These are phyloP conservation scores for Laticauda colubrina DNA, from an alignment of 2,113 vertebrate species.

Conservation along the genomic window DNA sequence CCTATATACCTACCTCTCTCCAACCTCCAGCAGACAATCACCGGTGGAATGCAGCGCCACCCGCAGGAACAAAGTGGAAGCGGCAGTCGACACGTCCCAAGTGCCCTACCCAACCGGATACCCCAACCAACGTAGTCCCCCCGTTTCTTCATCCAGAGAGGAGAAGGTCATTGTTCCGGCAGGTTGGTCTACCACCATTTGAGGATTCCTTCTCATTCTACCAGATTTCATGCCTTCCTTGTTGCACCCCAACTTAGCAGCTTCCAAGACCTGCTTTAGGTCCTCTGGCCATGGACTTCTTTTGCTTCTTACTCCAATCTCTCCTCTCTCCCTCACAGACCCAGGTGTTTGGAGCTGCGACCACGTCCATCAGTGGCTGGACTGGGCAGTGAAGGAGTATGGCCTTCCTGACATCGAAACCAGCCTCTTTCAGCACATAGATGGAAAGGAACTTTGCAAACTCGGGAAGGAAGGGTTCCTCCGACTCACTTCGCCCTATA, in stretches of 20 bases:
- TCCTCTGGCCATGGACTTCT: not conserved
- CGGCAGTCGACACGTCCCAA: constrained; percentile 68
- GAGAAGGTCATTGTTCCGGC: constrained; percentile 85
- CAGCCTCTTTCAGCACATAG: constrained; percentile 73
- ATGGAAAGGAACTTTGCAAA: constrained; percentile 81
- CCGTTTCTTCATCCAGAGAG: constrained; percentile 60
- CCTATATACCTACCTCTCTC: not conserved
- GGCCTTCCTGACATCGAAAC: constrained; percentile 77
- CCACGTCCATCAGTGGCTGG: constrained; percentile 82
- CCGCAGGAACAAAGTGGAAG: constrained; percentile 72
- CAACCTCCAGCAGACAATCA: constrained; percentile 66
- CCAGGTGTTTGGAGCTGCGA: constrained; percentile 81
- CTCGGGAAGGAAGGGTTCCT: constrained; percentile 82
- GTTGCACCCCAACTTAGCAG: not conserved
- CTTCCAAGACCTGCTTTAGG: not conserved
- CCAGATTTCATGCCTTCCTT: too few relatives aligned
- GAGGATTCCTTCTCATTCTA: not conserved
- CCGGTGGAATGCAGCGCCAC: constrained; percentile 75
- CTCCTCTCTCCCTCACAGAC: constrained; percentile 56
- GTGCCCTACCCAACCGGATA: constrained; percentile 71
- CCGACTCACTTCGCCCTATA: constrained; percentile 77
- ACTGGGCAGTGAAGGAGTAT: constrained; percentile 86
- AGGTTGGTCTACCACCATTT: constrained; percentile 60
- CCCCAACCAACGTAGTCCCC: constrained; percentile 69
- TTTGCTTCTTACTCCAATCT: not conserved